phyloP scores from a whole-genome alignment of 53 echinoderm and acorn worm genomes.

The Pentamera pediparva region DNA sequence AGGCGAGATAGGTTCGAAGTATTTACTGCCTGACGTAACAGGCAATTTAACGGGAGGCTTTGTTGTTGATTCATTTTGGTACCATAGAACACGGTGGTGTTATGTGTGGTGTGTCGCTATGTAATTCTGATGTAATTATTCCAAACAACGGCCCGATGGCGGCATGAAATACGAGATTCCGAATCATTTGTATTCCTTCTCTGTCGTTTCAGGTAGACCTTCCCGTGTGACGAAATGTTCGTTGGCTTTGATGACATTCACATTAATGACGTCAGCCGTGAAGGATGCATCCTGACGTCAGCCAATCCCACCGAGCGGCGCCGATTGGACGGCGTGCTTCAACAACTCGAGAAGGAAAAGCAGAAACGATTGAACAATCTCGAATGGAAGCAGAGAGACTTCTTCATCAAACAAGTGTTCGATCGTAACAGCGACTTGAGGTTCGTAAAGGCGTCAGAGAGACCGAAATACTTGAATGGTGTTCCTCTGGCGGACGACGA shows the following conservation, averaged over 20 bases:
- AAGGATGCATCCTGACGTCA: neutral
- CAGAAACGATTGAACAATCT: conserved; percentile 43
- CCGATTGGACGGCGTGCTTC: conserved; percentile 41
- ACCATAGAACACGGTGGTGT: too few species aligned
- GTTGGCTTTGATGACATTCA: neutral
- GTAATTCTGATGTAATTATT: too few species aligned
- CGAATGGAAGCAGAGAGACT: conserved; percentile 74
- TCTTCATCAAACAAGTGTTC: conserved; percentile 89
- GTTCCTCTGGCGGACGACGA: neutral
- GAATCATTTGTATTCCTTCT: neutral
- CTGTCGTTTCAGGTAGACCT: neutral
- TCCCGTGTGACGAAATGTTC: neutral
- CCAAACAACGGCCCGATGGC: too few species aligned
- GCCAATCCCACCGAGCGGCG: conserved; percentile 70
- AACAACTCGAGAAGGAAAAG: conserved; percentile 64
- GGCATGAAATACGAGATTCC: too few species aligned
- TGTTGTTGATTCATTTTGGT: too few species aligned
- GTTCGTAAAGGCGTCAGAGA: conserved; percentile 72
- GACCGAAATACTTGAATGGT: conserved; percentile 49
- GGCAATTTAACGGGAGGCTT: too few species aligned
- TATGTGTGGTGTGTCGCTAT: too few species aligned
- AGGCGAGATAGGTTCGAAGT: too few species aligned
- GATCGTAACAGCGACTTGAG: conserved; percentile 76
- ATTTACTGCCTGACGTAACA: too few species aligned
- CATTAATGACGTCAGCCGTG: neutral